Percentiles rank a stretch among this genome's conserved stretches.
phyloP scores from a whole-genome alignment of 1,140 invertebrate genomes.

The Periplaneta americana region DNA sequence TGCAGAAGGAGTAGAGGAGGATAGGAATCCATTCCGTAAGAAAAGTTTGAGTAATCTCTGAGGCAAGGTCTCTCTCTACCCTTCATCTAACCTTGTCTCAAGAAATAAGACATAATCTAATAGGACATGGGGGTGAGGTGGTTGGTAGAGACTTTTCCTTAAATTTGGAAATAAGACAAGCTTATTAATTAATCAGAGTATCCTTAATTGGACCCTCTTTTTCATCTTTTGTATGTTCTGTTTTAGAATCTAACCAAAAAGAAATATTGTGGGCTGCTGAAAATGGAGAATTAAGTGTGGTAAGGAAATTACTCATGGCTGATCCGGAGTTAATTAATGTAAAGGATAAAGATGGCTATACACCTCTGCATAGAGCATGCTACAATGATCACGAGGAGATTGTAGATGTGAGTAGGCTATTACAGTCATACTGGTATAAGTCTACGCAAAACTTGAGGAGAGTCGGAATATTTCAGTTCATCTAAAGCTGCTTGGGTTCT shows the following conservation, averaged over 20 bases:
- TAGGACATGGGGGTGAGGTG: too few species aligned
- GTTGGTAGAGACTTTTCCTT: neutral
- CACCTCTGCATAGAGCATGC: constrained; percentile 84
- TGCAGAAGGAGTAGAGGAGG: constrained; percentile 40
- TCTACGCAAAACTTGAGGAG: too few species aligned
- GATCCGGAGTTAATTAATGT: constrained; percentile 60
- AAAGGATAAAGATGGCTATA: constrained; percentile 84
- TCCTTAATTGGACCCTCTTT: too few species aligned
- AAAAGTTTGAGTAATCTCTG: neutral
- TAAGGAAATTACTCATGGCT: constrained; percentile 54
- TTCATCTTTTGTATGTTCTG: constrained; percentile 15
- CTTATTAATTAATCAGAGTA: neutral
- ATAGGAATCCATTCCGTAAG: constrained; percentile 43
- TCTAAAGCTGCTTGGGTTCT: too few species aligned
- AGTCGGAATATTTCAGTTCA: too few species aligned
- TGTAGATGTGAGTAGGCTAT: constrained; percentile 54
- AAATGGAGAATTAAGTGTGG: constrained; percentile 61
- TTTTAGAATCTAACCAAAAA: constrained; percentile 57
- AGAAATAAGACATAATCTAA: neutral
- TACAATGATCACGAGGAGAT: constrained; percentile 81
- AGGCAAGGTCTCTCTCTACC: neutral
- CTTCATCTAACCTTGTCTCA: neutral
- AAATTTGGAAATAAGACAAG: neutral
- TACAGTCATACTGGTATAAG: too few species aligned
- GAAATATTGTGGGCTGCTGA: constrained; percentile 78